Evolutionary conservation across 2,888 invertebrate species (phyloP), one percentile per base, ranked within the genome.

Genomic region (Spilarctia lutea): DNA sequence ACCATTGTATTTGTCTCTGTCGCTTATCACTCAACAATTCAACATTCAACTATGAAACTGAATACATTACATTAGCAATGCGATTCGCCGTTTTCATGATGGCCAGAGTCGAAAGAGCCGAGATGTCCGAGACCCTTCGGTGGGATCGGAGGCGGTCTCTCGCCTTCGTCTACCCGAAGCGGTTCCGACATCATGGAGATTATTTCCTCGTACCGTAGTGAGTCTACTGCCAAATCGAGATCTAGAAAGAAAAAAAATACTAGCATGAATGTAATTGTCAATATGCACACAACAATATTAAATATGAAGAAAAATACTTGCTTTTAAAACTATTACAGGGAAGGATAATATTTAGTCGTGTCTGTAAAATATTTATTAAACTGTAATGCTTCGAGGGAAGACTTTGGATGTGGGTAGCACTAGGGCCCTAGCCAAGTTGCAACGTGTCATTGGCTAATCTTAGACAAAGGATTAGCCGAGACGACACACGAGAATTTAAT

Each of bases 121-220:
- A 95, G 90, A 70, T 95, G 95, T 0, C 94, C 94, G 60, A 95
- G 90, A 0, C 95, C 95, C 82, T 96, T 96, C 30, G 96, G 96
- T 0, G 95, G 96, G 74, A 96, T 96, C 30, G 96, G 95, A 0
- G 96, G 96, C 10, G 96, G 95, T 0, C 89, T 92, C 80, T 95
- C 95, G 0, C 89, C 93, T 70, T 94, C 95, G 63, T 93, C 95
- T 8, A 94, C 94, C 1, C 91, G 91, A 0, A 94, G 88, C 0
- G 94, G 94, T 63, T 92, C 93, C 0, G 94, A 94, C 94, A 95
- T 94, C 92, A 96, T 91, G 3, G 94, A 94, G 86, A 95, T 94
- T 85, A 96, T 94, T 78, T 95, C 95, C 79, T 94, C 94, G 85
- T 95, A 96, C 66, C 95, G 94, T 2, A 95, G 83, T 0, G 95